phyloP scores from a whole-genome alignment of 1,140 invertebrate genomes.

The Drosophila asahinai region DNA sequence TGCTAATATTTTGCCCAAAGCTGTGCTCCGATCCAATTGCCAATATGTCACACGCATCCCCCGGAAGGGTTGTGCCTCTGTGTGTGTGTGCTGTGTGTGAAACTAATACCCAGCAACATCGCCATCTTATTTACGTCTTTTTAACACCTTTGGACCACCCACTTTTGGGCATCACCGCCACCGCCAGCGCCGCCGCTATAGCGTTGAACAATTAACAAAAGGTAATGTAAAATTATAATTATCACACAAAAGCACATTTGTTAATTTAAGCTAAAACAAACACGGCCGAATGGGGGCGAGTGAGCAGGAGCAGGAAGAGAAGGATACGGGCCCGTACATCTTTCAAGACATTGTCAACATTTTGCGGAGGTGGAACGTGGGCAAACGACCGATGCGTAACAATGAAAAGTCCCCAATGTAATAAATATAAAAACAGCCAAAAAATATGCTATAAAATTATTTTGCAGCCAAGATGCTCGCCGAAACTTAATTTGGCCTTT shows the following conservation, averaged over 20 bases:
- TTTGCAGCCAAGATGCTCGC: slow-evolving; percentile 49
- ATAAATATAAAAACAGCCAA: slow-evolving; percentile 85
- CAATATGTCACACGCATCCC: slow-evolving; percentile 74
- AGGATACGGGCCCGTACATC: slow-evolving; percentile 12
- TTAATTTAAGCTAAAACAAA: slow-evolving; percentile 84
- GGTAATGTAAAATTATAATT: slow-evolving; percentile 85
- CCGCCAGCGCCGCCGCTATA: slow-evolving; percentile 23
- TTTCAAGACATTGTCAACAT: slow-evolving; percentile 50
- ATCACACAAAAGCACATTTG: slow-evolving; percentile 84
- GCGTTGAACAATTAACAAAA: slow-evolving; percentile 84
- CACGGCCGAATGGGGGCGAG: slow-evolving; percentile 32
- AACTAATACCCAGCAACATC: slow-evolving; percentile 72
- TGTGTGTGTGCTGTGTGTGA: slow-evolving; percentile 31
- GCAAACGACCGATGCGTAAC: slow-evolving; percentile 82
- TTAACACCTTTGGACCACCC: slow-evolving; percentile 69
- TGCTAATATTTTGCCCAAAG: not conserved
- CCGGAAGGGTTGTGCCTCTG: slow-evolving; percentile 5
- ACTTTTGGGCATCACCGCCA: slow-evolving; percentile 14
- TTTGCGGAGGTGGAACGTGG: slow-evolving; percentile 13
- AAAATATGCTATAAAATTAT: slow-evolving; percentile 85
- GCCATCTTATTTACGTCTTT: slow-evolving; percentile 81
- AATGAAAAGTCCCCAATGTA: slow-evolving; percentile 83
- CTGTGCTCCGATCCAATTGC: slow-evolving; percentile 70
- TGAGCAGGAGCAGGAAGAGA: not conserved
- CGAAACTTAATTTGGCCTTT: slow-evolving; percentile 32